Conservation (phyloP, 2,113 vertebrate species). For the Oryzias woworae region DNA sequence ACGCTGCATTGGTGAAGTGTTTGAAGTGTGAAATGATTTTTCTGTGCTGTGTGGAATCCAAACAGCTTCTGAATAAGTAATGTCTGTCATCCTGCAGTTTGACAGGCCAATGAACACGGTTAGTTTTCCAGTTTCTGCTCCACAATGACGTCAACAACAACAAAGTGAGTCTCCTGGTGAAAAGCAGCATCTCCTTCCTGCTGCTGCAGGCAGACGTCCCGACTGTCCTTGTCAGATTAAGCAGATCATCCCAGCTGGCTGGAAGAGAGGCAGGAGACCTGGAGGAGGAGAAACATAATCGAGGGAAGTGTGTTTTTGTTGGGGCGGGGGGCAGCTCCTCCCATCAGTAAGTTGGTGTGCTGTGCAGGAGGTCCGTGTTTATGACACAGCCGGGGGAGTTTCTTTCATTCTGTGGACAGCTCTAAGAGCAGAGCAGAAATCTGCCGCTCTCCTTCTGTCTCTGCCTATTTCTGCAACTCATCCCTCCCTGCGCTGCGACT, state of each 20-base stretch:
- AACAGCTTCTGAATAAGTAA: not conserved
- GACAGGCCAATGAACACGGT: not conserved
- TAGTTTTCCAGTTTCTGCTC: not conserved
- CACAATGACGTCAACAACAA: conserved; percentile 34
- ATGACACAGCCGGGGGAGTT: conserved; percentile 66
- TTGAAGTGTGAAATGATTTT: too few species aligned
- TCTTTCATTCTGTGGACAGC: conserved; percentile 76
- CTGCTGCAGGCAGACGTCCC: conserved; percentile 66
- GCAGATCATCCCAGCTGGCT: conserved; percentile 66
- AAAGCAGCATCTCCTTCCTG: conserved; percentile 8
- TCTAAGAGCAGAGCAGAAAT: conserved; percentile 39
- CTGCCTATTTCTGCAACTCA: conserved; percentile 46
- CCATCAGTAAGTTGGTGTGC: conserved; percentile 79
- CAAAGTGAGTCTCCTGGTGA: conserved; percentile 51
- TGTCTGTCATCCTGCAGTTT: not conserved
- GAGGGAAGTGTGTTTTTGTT: conserved; percentile 53
- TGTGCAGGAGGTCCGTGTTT: conserved; percentile 78
- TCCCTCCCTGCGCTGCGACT: conserved; percentile 58
- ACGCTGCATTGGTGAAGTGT: too few species aligned
- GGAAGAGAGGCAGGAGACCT: conserved; percentile 42
- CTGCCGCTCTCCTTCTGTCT: conserved; percentile 61
- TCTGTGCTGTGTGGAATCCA: not conserved
- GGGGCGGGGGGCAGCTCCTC: conserved; percentile 72
- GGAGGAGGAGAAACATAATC: conserved; percentile 31
- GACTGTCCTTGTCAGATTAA: conserved; percentile 75